Evolutionary conservation across 2,888 invertebrate species (phyloP), one percentile per base, ranked within the genome.

Genomic region (Caenorhabditis sp.): DNA sequence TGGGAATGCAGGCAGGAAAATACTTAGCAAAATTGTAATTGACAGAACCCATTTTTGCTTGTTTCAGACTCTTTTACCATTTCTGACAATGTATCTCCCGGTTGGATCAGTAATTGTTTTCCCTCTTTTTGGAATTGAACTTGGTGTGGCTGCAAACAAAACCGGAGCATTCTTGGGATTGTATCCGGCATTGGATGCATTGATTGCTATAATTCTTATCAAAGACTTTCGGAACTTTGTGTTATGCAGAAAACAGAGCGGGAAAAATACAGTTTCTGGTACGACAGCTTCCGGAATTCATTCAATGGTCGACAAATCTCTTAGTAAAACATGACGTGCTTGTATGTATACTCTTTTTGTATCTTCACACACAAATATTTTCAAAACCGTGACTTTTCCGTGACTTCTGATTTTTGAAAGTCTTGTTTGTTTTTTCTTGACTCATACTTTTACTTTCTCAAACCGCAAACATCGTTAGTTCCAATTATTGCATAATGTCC

Each of bases 131-230:
- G 78, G 64, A 40, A 51, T 78, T 1, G 78, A 78, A 26, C 56
- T 78, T 20, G 69, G 78, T 2, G 69, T 32, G 13, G 15, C 58
- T 22, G 64, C 69, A 0, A 70, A 78, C 24, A 64, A 70, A 50
- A 58, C 58, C 18, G 69, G 77, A 32, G 77, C 77, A 2, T 56
- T 69, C 6, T 15, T 77, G 32, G 68, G 69, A 15, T 8, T 77
- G 0, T 77, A 69, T 18, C 77, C 77, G 5, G 77, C 77, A 3
- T 22, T 77, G 35, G 77, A 77, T 24, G 56, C 77, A 8, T 37
- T 77, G 18, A 55, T 69, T 20, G 68, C 77, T 1, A 77, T 77
- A 50, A 6, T 77, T 4, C 22, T 68, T 0, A 62, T 77, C n/a
- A 56, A 35, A 55, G 69, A 77, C 22, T 77, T 68, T 40, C 22